These are phyloP conservation scores for Apamea anceps DNA, from an alignment of 2,888 invertebrate species.

Conservation along the genomic window DNA sequence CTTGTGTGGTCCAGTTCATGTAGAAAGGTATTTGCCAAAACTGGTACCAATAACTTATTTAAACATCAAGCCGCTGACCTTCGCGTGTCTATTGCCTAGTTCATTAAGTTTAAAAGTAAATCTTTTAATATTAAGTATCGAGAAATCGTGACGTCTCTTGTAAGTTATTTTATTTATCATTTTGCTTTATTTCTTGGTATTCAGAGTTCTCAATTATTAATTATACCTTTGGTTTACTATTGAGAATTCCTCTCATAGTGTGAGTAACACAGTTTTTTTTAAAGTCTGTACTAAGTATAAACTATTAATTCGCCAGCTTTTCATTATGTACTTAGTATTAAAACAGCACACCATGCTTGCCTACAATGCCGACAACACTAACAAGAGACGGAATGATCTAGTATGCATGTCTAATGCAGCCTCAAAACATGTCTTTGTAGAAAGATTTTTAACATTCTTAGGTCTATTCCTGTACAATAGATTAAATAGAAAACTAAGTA, in stretches of 20 bases:
- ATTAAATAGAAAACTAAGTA: too few relatives aligned
- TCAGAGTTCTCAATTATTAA: neutral
- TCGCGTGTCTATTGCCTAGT: conserved; percentile 31
- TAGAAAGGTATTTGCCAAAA: conserved; percentile 44
- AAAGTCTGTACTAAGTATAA: too few relatives aligned
- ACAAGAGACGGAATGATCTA: too few relatives aligned
- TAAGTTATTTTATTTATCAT: conserved; percentile 30
- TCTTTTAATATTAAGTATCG: conserved; percentile 13
- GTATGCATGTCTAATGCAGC: too few relatives aligned
- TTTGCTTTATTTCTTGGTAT: conserved; percentile 10
- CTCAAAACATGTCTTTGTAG: too few relatives aligned
- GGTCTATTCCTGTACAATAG: too few relatives aligned
- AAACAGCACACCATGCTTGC: too few relatives aligned
- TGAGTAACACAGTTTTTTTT: neutral
- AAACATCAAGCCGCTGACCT: conserved; percentile 35
- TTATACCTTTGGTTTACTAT: neutral
- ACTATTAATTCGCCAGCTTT: too few relatives aligned
- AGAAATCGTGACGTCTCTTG: neutral
- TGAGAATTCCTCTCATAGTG: neutral
- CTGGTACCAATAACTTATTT: conserved; percentile 52
- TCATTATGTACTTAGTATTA: too few relatives aligned
- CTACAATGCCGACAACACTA: too few relatives aligned
- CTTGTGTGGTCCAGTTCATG: conserved; percentile 33
- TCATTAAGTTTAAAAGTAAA: conserved; percentile 12
- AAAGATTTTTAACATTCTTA: too few relatives aligned